Evolutionary conservation across 2,797 vertebrate species (phyloP).

Genomic region (Carduelis carduelis): DNA sequence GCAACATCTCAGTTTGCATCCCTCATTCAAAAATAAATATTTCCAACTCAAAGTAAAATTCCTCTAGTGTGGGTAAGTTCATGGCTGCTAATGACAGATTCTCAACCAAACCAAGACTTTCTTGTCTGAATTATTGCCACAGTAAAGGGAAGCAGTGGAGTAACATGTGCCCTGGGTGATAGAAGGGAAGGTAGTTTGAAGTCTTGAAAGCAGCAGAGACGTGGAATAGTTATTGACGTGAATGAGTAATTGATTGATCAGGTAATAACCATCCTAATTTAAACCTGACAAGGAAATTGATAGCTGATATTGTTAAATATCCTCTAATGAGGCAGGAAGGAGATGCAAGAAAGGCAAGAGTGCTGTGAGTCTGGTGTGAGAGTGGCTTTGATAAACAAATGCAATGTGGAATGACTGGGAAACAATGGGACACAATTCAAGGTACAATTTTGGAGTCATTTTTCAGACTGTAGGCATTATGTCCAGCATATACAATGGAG

Average conservation of each 20-base stretch:
- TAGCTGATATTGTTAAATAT: slow-evolving; percentile 45
- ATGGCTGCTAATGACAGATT: neutral
- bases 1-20: neutral
- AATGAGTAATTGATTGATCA: slow-evolving; percentile 63
- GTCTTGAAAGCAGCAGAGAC: slow-evolving; percentile 23
- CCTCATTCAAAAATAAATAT: neutral
- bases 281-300: slow-evolving; percentile 54
- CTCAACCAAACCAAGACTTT: neutral
- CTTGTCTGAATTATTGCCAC: fast-evolving
- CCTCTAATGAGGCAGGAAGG: slow-evolving; percentile 46
- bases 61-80: neutral
- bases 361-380: neutral
- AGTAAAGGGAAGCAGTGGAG: neutral
- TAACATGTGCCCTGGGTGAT: neutral
- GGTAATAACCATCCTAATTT: slow-evolving; percentile 60
- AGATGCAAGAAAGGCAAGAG: neutral
- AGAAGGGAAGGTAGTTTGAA: neutral
- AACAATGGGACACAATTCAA: slow-evolving; percentile 45
- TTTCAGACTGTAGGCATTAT: slow-evolving; percentile 24
- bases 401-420: slow-evolving; percentile 1
- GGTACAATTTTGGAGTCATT: slow-evolving; percentile 38
- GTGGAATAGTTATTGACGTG: slow-evolving; percentile 44
- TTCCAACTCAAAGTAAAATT: neutral
- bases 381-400: slow-evolving; percentile 39
- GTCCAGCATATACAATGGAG: slow-evolving; percentile 11